These are phyloP conservation scores for Lindbergichthys nudifrons DNA, from an alignment of 2,797 vertebrate genomes.

Conservation along the genomic window DNA sequence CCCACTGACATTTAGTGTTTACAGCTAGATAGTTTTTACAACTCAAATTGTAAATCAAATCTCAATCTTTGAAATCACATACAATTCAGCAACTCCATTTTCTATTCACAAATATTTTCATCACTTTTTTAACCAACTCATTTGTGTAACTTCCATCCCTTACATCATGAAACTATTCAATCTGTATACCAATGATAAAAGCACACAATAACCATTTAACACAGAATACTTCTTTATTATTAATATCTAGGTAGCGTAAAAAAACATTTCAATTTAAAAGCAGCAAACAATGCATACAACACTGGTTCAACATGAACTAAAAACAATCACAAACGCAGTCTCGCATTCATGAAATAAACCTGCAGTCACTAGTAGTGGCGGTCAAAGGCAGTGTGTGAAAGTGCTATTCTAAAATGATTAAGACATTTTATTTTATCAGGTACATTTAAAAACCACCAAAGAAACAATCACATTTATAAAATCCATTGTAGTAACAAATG, in stretches of 20 bases:
- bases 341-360: slow-evolving; percentile 69
- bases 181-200: background rate
- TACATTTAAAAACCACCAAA: slow-evolving; percentile 32
- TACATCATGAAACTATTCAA: too few species aligned
- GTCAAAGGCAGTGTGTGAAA: slow-evolving; percentile 70
- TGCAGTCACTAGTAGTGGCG: slow-evolving; percentile 59
- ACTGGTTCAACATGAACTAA: slow-evolving; percentile 85
- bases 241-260: slow-evolving; percentile 51
- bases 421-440: slow-evolving; percentile 18
- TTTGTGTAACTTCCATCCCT: too few species aligned
- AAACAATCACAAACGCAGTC: slow-evolving; percentile 75
- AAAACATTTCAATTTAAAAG: slow-evolving; percentile 68
- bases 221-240: slow-evolving; percentile 73
- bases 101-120: too few species aligned
- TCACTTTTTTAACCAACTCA: too few species aligned
- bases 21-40: too few species aligned
- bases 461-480: background rate
- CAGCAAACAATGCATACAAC: slow-evolving; percentile 57
- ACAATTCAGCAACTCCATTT: too few species aligned
- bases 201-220: slow-evolving; percentile 8
- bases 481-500: background rate
- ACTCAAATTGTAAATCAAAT: too few species aligned
- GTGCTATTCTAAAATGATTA: slow-evolving; percentile 55
- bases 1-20: too few species aligned
- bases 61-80: too few species aligned